Percentiles rank a stretch among this genome's conserved stretches.
Conservation (phyloP, 2,113 vertebrate genomes). For the Oncorhynchus masou region DNA sequence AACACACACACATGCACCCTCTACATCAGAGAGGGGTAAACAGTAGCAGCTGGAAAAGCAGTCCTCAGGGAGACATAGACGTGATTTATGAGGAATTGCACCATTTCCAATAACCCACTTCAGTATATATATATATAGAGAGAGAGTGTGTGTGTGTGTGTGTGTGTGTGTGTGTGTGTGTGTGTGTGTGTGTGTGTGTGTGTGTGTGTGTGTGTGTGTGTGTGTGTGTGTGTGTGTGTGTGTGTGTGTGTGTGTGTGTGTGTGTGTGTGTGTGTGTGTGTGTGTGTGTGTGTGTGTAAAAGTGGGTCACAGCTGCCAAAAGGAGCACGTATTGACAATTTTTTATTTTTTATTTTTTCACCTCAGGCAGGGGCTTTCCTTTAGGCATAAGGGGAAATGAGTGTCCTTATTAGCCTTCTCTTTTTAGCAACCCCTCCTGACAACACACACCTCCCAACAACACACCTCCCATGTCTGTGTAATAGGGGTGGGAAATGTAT, state of each 20-base stretch:
- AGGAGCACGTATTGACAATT: constrained; percentile 26
- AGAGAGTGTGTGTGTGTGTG: too few species aligned
- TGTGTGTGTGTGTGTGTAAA: constrained; percentile 51
- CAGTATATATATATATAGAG: neutral
- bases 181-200: too few species aligned
- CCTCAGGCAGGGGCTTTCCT: constrained; percentile 43
- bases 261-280: constrained; percentile 6
- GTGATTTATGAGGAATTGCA: constrained; percentile 60
- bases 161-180: too few species aligned
- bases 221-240: neutral
- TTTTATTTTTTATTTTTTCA: constrained; percentile 12
- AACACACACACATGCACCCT: too few species aligned
- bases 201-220: too few species aligned
- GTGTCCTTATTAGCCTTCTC: constrained; percentile 34
- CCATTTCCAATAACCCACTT: constrained; percentile 39
- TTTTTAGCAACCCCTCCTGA: neutral
- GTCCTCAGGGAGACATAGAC: constrained; percentile 65
- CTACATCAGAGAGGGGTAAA: constrained; percentile 40
- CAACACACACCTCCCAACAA: neutral
- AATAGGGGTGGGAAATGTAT: constrained; percentile 7
- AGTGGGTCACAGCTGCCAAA: constrained; percentile 77
- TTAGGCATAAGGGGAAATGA: constrained; percentile 38
- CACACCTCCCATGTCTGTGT: neutral
- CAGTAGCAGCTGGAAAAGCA: constrained; percentile 70
- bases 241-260: constrained; percentile 31